phyloP scores from a whole-genome alignment of 2,113 vertebrate species.

The Vombatus ursinus region DNA sequence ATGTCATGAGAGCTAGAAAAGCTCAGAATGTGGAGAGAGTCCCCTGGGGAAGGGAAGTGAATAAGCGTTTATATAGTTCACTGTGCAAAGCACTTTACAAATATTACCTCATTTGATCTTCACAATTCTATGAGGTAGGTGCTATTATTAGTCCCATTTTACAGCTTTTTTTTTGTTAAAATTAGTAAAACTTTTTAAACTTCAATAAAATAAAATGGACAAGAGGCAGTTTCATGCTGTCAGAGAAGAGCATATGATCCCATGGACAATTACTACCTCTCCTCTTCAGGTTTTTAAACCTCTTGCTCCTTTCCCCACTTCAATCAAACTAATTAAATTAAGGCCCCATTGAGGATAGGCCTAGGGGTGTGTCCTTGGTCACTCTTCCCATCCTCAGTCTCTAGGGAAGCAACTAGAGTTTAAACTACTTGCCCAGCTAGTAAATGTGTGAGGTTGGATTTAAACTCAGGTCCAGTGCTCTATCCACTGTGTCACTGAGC shows the following conservation, averaged over 20 bases:
- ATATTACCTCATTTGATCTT: neutral
- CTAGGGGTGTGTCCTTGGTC: neutral
- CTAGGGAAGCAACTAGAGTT: neutral
- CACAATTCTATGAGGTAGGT: neutral
- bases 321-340: constrained; percentile 42
- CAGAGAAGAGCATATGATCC: neutral
- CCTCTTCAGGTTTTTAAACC: constrained; percentile 45
- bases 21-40: neutral
- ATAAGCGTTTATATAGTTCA: neutral
- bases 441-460: neutral
- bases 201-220: constrained; percentile 77
- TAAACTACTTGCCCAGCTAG: neutral
- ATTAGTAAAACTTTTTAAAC: constrained; percentile 79
- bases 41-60: neutral
- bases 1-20: neutral
- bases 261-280: constrained; percentile 47
- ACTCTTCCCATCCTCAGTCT: neutral
- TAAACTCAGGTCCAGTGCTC: neutral
- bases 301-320: constrained; percentile 16
- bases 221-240: constrained; percentile 18
- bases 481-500: neutral
- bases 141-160: neutral
- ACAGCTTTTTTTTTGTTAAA: constrained; percentile 69
- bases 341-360: constrained; percentile 19
- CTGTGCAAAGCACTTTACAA: neutral